These are phyloP conservation scores for Eubasilissa regina DNA, from an alignment of 1,140 invertebrate genomes.

Conservation along the genomic window DNA sequence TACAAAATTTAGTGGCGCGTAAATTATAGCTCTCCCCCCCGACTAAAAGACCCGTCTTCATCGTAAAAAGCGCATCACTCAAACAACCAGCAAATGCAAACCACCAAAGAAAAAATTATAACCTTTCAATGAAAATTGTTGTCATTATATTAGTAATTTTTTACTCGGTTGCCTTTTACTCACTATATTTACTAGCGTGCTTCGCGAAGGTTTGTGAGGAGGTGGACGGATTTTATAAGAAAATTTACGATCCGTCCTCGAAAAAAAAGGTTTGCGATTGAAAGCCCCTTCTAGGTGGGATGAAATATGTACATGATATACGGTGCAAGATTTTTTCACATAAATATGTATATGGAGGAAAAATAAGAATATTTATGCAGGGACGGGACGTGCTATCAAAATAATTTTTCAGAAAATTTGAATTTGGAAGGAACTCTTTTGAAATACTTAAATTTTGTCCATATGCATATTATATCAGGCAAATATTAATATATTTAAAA, in stretches of 20 bases:
- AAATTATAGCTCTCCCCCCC: conserved; percentile 58
- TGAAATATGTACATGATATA: conserved; percentile 34
- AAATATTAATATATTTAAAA: too few relatives aligned
- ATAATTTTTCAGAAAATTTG: too few relatives aligned
- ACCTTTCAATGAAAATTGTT: too few relatives aligned
- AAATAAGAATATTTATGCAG: neutral
- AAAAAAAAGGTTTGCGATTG: conserved; percentile 57
- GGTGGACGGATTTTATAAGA: conserved; percentile 60
- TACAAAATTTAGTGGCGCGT: conserved; percentile 60
- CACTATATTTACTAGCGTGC: neutral
- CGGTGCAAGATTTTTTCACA: neutral
- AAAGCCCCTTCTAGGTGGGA: conserved; percentile 38
- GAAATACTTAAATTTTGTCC: too few relatives aligned
- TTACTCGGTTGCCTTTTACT: neutral
- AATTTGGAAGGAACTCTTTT: too few relatives aligned
- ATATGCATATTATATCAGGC: too few relatives aligned
- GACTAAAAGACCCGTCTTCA: conserved; percentile 26
- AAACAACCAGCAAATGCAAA: neutral
- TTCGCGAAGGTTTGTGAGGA: conserved; percentile 27
- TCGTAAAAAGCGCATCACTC: neutral
- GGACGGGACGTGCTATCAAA: neutral
- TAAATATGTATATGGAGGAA: neutral
- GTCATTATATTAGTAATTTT: neutral
- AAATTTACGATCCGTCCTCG: conserved; percentile 57
- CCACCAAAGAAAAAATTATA: neutral